phyloP scores from a whole-genome alignment of 2,113 vertebrate genomes.

The Catagonus wagneri region DNA sequence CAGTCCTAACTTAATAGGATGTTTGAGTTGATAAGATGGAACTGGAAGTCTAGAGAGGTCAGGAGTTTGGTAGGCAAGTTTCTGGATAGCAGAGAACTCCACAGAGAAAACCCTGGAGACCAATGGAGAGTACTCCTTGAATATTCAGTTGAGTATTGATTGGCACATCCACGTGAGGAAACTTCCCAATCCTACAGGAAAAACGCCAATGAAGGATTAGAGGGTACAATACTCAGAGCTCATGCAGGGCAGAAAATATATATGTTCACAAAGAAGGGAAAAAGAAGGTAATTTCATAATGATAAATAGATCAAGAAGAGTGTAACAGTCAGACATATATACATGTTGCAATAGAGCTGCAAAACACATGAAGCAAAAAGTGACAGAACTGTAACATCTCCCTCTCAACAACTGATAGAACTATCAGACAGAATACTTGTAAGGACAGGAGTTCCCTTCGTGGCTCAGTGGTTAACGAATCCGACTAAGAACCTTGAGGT shows the following conservation, averaged over 20 bases:
- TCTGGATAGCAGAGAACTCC: neutral
- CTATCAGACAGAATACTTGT: neutral
- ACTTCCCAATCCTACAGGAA: neutral
- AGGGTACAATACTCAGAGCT: neutral
- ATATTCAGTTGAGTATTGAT: neutral
- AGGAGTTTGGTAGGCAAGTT: neutral
- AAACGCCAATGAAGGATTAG: neutral
- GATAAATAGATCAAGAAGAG: neutral
- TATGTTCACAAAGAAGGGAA: neutral
- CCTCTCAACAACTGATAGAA: neutral
- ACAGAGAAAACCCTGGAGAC: neutral
- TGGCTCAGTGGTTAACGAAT: no score
- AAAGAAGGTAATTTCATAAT: neutral
- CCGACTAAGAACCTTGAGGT: no score
- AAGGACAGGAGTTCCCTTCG: no score
- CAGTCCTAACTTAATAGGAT: neutral
- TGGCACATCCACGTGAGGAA: neutral
- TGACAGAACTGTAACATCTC: neutral
- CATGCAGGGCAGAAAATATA: neutral
- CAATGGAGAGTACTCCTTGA: neutral
- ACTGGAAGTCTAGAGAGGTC: neutral
- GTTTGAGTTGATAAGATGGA: neutral
- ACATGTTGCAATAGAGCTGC: neutral
- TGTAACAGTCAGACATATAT: neutral
- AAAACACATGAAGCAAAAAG: neutral